Evolutionary conservation across 2,888 invertebrate genomes (phyloP), one percentile per base, ranked within the genome.

Genomic region (Ceriagrion tenellum): DNA sequence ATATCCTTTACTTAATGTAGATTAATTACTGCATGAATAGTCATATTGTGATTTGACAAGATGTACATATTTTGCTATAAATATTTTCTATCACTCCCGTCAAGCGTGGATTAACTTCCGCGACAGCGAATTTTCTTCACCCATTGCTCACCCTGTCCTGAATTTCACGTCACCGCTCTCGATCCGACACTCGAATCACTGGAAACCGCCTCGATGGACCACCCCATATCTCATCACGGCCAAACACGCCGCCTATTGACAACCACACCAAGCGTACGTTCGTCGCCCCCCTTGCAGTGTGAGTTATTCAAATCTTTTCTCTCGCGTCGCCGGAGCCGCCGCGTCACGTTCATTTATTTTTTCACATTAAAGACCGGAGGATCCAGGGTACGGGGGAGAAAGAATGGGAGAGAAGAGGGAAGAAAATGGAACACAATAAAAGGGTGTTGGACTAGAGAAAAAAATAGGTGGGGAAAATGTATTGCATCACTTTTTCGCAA

Each of bases 401-500:
- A n/a, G 2, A 59, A 16, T 10, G 59, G 59, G 59, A 59, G 59
- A 13, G 10, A 18, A 18, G 20, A 20, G 59, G 59, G 18, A 20
- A 12, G 59, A 16, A 18, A 59, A n/a, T 12, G 69, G 69, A 10
- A 69, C 8, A 69, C 13, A 35, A 35, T 81, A 35, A 81, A 69
- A 81, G 35, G 81, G 26, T 2, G 81, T 8, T 47, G n/a, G 35
- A 81, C 35, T 47, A 47, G 8, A 4, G 8, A 47, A 47, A 26
- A 81, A 13, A 81, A 16, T 4, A 18, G 81, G 35, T 35, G 16
- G 26, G 30, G n/a, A 81, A 81, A 30, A 81, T 81, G 81, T 81
- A 81, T 81, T 81, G 81, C 81, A 81, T 81, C 81, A 81, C 81
- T 81, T 81, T 81, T 81, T 81, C 81, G 81, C 30, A 81, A 81